Conservation (phyloP, 2,797 vertebrate genomes). For the Pangasius mekongensis region DNA sequence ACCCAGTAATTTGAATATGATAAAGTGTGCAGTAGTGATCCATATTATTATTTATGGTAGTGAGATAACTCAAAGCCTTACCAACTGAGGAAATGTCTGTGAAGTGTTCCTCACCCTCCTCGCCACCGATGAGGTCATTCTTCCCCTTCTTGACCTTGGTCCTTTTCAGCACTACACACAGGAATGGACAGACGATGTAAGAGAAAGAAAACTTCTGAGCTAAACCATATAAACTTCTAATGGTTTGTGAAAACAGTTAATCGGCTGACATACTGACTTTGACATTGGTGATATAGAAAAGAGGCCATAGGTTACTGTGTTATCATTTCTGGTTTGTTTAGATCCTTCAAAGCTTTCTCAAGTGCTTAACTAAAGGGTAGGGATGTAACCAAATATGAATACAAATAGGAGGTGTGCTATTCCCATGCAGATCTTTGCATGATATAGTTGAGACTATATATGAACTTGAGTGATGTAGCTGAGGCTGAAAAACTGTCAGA, state of each 20-base stretch:
- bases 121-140: conserved; percentile 89
- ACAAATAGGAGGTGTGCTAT: background rate
- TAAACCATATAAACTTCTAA: background rate
- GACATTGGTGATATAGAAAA: background rate
- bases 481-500: background rate
- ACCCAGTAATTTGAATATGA: background rate
- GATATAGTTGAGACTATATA: no score
- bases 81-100: conserved; percentile 91
- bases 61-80: conserved; percentile 68
- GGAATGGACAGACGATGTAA: background rate
- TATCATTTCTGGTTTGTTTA: background rate
- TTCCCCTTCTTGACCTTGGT: conserved; percentile 89
- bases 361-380: background rate
- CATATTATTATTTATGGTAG: background rate
- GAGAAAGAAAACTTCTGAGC: background rate
- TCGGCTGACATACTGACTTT: background rate
- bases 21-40: background rate
- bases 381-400: background rate
- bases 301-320: background rate
- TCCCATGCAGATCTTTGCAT: background rate
- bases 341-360: background rate
- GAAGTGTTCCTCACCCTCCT: conserved; percentile 93
- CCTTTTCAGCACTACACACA: conserved; percentile 87
- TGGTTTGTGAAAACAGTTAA: background rate
- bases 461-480: background rate